Percentiles rank a stretch among this genome's conserved stretches.
Evolutionary conservation across 2,888 invertebrate genomes (phyloP).

Genomic region (Hyppa rectilinea): DNA sequence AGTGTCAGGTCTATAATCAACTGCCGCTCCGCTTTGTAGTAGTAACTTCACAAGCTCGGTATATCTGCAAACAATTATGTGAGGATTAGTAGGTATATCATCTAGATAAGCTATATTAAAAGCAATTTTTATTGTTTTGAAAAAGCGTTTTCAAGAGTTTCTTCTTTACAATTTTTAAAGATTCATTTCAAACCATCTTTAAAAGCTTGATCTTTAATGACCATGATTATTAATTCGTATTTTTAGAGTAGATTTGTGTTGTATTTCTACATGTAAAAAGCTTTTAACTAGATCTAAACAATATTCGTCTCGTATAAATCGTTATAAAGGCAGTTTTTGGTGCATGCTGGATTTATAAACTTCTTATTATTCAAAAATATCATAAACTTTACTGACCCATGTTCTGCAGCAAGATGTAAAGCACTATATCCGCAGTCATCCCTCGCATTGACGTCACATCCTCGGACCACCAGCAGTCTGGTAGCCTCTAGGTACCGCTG

Average conservation of each 20-base stretch:
- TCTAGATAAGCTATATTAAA: constrained; percentile 6
- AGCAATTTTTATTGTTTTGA: not conserved
- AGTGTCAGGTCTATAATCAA: constrained; percentile 94
- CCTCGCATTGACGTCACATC: constrained; percentile 95
- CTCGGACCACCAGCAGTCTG: constrained; percentile 94
- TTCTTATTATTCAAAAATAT: not conserved
- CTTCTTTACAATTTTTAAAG: not conserved
- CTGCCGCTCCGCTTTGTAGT: constrained; percentile 94
- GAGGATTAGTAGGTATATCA: constrained; percentile 1
- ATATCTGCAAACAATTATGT: constrained; percentile 83
- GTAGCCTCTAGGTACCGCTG: constrained; percentile 95
- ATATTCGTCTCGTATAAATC: not conserved
- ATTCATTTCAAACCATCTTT: not conserved
- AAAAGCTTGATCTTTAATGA: not conserved
- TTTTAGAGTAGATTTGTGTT: not conserved
- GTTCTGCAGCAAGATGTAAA: constrained; percentile 97
- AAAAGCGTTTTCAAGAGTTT: not conserved
- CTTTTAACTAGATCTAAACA: not conserved
- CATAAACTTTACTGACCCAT: constrained; percentile 89
- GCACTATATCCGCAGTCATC: constrained; percentile 98
- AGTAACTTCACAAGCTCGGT: constrained; percentile 93
- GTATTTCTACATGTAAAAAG: not conserved
- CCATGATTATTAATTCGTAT: no score
- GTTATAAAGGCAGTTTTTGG: not conserved
- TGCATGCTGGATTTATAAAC: not conserved